These are phyloP conservation scores for Parauchenoglanis ngamensis DNA, from an alignment of 2,797 vertebrate genomes.

Conservation along the genomic window DNA sequence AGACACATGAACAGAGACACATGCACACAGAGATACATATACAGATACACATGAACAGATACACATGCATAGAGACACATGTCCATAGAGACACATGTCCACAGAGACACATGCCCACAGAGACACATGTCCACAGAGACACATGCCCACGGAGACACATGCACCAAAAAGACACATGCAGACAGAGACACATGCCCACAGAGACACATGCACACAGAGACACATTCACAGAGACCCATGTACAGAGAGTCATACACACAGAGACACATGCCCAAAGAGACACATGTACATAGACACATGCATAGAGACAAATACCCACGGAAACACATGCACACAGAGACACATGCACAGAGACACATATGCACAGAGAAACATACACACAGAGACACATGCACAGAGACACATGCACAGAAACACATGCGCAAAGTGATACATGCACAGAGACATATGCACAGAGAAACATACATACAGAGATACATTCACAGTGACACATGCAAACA, in stretches of 20 bases:
- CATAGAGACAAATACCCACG: too few species aligned
- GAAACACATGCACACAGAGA: not conserved
- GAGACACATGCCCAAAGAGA: not conserved
- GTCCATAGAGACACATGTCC: not conserved
- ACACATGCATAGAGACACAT: not conserved
- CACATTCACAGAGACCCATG: not conserved
- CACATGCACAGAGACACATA: not conserved
- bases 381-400: not conserved
- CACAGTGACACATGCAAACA: not conserved
- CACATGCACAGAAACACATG: rapidly evolving
- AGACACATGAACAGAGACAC: not conserved
- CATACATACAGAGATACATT: not conserved
- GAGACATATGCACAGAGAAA: not conserved
- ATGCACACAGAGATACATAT: not conserved
- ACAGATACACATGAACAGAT: not conserved
- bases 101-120: not conserved
- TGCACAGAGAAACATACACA: not conserved
- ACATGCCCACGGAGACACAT: not conserved
- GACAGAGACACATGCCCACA: not conserved
- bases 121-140: not conserved
- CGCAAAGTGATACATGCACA: not conserved
- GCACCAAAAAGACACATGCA: not conserved
- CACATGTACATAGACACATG: not conserved
- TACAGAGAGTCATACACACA: not conserved
- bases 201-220: not conserved